These are phyloP conservation scores for Chrysocyon brachyurus DNA, from an alignment of 2,797 vertebrate genomes.

Conservation along the genomic window DNA sequence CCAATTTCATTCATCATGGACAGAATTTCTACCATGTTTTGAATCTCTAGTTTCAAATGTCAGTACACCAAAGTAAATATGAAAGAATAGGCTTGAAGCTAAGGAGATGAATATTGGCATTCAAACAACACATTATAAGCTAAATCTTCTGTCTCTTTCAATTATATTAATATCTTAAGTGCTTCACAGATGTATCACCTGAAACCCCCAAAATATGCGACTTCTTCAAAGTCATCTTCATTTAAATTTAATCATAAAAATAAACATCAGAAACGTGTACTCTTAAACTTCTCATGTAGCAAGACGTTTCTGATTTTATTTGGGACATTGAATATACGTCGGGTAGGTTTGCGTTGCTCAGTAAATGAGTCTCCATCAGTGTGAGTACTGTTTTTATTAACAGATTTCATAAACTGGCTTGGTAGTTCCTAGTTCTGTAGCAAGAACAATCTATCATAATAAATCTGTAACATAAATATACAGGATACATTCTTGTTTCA, in stretches of 20 bases:
- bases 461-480: constrained; percentile 75
- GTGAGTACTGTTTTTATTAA: constrained; percentile 64
- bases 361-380: constrained; percentile 45
- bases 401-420: constrained; percentile 69
- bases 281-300: background rate
- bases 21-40: constrained; percentile 48
- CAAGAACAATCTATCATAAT: constrained; percentile 78
- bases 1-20: constrained; percentile 60
- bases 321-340: constrained; percentile 18
- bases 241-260: constrained; percentile 60
- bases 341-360: background rate
- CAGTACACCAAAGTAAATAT: constrained; percentile 13
- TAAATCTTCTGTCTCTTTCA: constrained; percentile 7
- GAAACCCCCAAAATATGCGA: background rate
- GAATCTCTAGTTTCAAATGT: constrained; percentile 64
- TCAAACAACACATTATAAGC: background rate
- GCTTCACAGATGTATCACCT: background rate
- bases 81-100: constrained; percentile 12
- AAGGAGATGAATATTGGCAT: background rate
- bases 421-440: constrained; percentile 68
- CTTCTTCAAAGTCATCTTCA: constrained; percentile 44
- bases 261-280: background rate
- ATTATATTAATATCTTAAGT: constrained; percentile 19
- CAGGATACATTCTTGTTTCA: constrained; percentile 67
- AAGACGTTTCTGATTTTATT: constrained; percentile 55